Conservation (phyloP, 1,140 invertebrate species). For the Paramacrobiotus metropolitanus region DNA sequence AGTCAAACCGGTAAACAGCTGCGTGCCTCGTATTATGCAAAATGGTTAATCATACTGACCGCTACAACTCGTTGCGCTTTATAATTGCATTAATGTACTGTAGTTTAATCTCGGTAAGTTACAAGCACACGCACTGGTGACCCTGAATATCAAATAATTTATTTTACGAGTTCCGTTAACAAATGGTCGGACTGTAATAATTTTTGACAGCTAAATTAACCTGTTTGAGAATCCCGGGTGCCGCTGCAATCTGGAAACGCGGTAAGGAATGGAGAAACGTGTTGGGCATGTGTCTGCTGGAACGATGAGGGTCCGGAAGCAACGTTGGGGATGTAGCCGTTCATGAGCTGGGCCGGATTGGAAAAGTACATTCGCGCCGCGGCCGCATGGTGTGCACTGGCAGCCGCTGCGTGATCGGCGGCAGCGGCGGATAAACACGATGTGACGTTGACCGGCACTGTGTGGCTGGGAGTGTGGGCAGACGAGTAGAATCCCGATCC, state of each 20-base stretch:
- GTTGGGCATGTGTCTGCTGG: conserved; percentile 14
- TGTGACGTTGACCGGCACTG: conserved; percentile 9
- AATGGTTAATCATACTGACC: no score
- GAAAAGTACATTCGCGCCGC: conserved; percentile 9
- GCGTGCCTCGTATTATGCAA: no score
- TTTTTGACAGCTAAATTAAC: no score
- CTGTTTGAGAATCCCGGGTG: conserved; percentile 13
- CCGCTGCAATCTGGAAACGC: conserved; percentile 14
- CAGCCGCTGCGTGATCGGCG: conserved; percentile 8
- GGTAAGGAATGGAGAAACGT: conserved; percentile 12
- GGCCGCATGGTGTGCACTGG: no score
- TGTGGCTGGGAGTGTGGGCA: conserved; percentile 11
- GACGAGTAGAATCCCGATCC: conserved; percentile 10
- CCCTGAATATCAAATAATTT: no score
- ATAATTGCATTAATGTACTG: no score
- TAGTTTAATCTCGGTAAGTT: no score
- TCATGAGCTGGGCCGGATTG: conserved; percentile 11
- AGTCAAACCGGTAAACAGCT: no score
- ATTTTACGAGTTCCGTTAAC: no score
- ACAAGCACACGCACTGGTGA: no score
- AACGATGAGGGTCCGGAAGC: conserved; percentile 14
- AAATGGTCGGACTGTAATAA: no score
- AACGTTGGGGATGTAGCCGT: not conserved
- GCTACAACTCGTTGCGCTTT: no score
- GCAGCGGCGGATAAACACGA: conserved; percentile 9